These are phyloP conservation scores for Lysandra bellargus DNA, from an alignment of 2,888 invertebrate genomes.

Conservation along the genomic window DNA sequence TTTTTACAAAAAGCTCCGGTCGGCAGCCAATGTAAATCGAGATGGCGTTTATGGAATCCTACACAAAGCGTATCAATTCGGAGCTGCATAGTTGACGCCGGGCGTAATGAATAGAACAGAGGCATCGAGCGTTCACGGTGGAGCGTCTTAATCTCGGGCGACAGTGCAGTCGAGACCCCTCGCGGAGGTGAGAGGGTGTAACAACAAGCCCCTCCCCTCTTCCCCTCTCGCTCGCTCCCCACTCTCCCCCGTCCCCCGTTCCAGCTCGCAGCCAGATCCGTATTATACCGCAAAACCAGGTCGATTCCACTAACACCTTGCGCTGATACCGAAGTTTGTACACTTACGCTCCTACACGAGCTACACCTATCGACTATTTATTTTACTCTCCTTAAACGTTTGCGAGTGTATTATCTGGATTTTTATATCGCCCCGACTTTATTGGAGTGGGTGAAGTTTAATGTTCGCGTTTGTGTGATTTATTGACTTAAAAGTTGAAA, in stretches of 20 bases:
- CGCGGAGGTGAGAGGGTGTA: conserved; percentile 78
- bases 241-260: background rate
- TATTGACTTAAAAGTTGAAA: conserved; percentile 14
- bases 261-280: conserved; percentile 66
- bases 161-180: conserved; percentile 69
- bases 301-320: conserved; percentile 66
- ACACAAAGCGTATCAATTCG: conserved; percentile 45
- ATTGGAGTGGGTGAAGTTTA: conserved; percentile 17
- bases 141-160: conserved; percentile 75
- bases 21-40: conserved; percentile 9
- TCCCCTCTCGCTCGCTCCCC: conserved; percentile 33
- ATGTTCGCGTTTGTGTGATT: conserved; percentile 7
- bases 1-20: background rate
- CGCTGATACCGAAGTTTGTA: conserved; percentile 53
- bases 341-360: conserved; percentile 10
- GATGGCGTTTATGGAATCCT: background rate
- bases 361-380: conserved; percentile 20
- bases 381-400: background rate
- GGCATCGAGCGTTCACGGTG: conserved; percentile 60
- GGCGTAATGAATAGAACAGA: conserved; percentile 61
- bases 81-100: conserved; percentile 53
- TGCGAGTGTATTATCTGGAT: conserved; percentile 16
- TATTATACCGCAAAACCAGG: conserved; percentile 71
- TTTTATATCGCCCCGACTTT: conserved; percentile 1
- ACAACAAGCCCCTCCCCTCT: conserved; percentile 67